These are phyloP conservation scores for Lepidurus packardi DNA, from an alignment of 1,140 invertebrate species.

Conservation along the genomic window DNA sequence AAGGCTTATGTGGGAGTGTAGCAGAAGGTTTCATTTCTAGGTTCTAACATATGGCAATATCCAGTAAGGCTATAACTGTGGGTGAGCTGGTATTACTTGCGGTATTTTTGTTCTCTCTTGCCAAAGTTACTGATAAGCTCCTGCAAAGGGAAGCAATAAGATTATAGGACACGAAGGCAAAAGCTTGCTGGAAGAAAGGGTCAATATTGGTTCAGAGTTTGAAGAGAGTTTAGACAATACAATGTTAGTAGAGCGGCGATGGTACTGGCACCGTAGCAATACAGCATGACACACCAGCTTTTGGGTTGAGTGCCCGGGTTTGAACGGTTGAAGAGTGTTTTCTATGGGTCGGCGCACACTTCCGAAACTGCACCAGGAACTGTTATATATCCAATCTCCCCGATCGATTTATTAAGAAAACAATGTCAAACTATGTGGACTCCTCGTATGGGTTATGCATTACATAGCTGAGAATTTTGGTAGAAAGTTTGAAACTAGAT, in stretches of 20 bases:
- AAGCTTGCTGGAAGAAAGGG: not conserved
- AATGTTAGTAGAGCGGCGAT: not conserved
- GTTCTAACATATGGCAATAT: not conserved
- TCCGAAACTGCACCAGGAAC: no score
- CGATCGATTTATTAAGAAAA: no score
- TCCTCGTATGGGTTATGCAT: no score
- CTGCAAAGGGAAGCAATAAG: not conserved
- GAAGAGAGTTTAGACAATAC: not conserved
- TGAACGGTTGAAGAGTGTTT: not conserved
- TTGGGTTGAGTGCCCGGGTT: not conserved
- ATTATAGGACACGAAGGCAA: not conserved
- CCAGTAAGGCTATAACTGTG: not conserved
- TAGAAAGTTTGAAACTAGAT: no score
- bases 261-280: not conserved
- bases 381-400: no score
- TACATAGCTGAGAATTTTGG: no score
- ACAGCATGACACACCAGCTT: not conserved
- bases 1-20: not conserved
- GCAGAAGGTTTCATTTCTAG: not conserved
- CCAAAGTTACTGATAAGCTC: not conserved
- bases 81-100: not conserved
- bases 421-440: no score
- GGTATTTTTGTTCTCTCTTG: not conserved
- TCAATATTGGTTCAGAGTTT: conserved; percentile 15
- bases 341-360: no score